Conservation (phyloP, 2,888 invertebrate genomes). For the Sialis fuliginosa region DNA sequence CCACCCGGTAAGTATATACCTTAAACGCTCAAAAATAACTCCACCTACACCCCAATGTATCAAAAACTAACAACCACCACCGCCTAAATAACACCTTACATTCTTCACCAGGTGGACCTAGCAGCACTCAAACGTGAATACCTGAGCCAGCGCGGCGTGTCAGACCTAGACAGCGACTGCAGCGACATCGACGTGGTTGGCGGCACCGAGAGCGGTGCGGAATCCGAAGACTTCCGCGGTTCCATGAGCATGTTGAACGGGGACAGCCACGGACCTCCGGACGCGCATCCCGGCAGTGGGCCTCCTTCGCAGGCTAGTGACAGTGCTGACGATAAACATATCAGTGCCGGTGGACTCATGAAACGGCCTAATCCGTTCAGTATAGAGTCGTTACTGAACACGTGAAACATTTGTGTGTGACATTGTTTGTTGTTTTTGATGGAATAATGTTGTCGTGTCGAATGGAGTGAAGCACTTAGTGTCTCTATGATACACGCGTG, state of each 20-base stretch:
- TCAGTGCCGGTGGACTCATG: slow-evolving; percentile 39
- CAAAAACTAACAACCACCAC: no score
- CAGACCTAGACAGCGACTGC: slow-evolving; percentile 43
- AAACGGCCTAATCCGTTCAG: slow-evolving; percentile 68
- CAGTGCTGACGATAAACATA: slow-evolving; percentile 18
- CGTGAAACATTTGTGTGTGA: slow-evolving; percentile 25
- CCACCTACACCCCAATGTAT: no score
- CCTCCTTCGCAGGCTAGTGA: slow-evolving; percentile 14
- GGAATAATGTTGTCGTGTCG: no score
- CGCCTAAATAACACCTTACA: no score
- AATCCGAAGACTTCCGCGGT: slow-evolving; percentile 46
- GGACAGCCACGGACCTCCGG: slow-evolving; percentile 39
- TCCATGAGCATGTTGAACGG: slow-evolving; percentile 28
- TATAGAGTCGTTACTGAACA: slow-evolving; percentile 72
- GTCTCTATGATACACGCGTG: no score
- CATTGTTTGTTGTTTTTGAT: no score
- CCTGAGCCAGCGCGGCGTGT: slow-evolving; percentile 57
- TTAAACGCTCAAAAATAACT: no score
- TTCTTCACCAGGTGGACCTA: slow-evolving; percentile 36
- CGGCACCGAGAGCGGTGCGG: slow-evolving; percentile 50
- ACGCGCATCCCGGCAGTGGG: slow-evolving; percentile 29
- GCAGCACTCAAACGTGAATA: slow-evolving; percentile 73
- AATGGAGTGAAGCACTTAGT: no score
- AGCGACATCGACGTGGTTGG: slow-evolving; percentile 79
- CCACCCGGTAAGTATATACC: no score